Evolutionary conservation across 2,113 vertebrate species (phyloP).

Genomic region (Periophthalmodon schlosseri): DNA sequence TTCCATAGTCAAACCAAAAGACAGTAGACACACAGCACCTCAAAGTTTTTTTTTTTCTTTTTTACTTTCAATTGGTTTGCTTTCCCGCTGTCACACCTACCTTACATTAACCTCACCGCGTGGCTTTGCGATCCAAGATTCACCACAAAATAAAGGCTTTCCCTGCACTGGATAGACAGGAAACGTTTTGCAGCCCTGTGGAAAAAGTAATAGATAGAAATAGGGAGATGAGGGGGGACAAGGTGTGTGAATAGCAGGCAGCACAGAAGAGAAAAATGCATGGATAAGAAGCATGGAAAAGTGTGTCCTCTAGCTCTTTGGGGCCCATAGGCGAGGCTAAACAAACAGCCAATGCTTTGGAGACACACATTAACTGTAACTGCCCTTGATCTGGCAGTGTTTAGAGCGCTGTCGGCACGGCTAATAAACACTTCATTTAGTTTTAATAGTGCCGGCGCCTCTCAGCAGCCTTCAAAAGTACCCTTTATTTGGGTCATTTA

Average conservation of each 20-base stretch:
- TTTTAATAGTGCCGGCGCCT: constrained; percentile 81
- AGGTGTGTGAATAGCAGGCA: constrained; percentile 55
- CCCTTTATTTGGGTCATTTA: constrained; percentile 87
- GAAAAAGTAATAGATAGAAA: constrained; percentile 34
- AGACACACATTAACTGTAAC: constrained; percentile 80
- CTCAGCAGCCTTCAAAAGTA: constrained; percentile 80
- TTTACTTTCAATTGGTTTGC: constrained; percentile 43
- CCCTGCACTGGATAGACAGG: constrained; percentile 30
- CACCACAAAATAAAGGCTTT: constrained; percentile 51
- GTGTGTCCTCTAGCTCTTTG: constrained; percentile 63
- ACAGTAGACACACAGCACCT: constrained; percentile 32
- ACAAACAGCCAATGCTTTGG: constrained; percentile 71
- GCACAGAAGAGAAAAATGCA: constrained; percentile 28
- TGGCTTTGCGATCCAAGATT: constrained; percentile 47
- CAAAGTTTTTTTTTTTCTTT: constrained; percentile 38
- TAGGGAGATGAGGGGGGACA: constrained; percentile 31
- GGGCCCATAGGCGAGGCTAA: constrained; percentile 69
- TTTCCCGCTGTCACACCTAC: constrained; percentile 60
- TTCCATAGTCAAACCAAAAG: constrained; percentile 22
- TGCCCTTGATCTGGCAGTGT: constrained; percentile 79
- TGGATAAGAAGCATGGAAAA: constrained; percentile 55
- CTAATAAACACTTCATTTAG: constrained; percentile 86
- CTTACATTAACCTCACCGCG: constrained; percentile 46
- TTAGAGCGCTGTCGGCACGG: constrained; percentile 79
- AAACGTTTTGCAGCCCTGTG: constrained; percentile 21